phyloP scores from a whole-genome alignment of 2,113 vertebrate species.

The Halichoeres trimaculatus region DNA sequence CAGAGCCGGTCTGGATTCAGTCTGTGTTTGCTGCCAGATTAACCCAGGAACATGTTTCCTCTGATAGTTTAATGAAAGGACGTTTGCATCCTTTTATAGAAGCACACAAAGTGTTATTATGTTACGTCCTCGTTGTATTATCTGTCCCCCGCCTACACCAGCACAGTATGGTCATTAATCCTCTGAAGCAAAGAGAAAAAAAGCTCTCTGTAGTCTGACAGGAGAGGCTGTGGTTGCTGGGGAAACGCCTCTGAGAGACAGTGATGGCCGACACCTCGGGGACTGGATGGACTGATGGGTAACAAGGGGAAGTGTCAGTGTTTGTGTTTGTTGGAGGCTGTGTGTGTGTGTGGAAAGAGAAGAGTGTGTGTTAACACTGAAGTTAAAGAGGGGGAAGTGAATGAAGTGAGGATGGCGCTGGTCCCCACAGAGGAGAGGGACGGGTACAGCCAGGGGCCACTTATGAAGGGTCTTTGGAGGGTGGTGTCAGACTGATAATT shows the following conservation, averaged over 20 bases:
- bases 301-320: conserved; percentile 36
- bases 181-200: conserved; percentile 51
- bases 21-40: conserved; percentile 13
- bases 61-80: conserved; percentile 23
- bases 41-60: conserved; percentile 33
- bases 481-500: not conserved
- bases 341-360: not conserved
- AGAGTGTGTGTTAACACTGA: conserved; percentile 27
- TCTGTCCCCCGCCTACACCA: not conserved
- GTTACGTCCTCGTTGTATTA: not conserved
- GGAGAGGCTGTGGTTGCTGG: conserved; percentile 67
- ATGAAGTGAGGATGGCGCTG: not conserved
- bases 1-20: conserved; percentile 33
- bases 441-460: conserved; percentile 4
- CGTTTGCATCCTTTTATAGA: conserved; percentile 5
- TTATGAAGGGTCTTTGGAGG: not conserved
- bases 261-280: conserved; percentile 58
- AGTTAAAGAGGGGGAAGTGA: not conserved
- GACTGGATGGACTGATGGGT: conserved; percentile 50
- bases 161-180: conserved; percentile 51
- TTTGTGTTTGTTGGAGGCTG: conserved; percentile 31
- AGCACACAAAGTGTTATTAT: not conserved
- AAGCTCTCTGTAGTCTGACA: conserved; percentile 46
- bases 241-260: conserved; percentile 66
- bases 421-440: no score